Evolutionary conservation across 2,888 invertebrate species (phyloP), one percentile per base, ranked within the genome.

Genomic region (Holacanthella duospinosa): DNA sequence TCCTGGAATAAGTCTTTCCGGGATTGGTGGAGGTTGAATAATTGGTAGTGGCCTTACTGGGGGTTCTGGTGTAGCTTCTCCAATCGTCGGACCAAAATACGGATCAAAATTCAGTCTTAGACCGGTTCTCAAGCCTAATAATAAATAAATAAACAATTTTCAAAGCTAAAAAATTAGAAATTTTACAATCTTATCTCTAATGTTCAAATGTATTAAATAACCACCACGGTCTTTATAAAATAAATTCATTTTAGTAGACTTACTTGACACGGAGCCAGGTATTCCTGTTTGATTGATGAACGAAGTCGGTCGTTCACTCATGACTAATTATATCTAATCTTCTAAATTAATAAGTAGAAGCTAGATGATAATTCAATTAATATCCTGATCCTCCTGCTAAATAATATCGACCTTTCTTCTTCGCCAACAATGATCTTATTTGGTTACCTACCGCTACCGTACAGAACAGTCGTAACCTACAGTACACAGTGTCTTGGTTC

Each of bases 51-150:
- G 44, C 25, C n/a, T 6, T 55, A n/a, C n/a, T 61, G 24, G 44
- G 43, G 61, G 43, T 44, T 43, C 59, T 58, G 66, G 61, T 48
- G 48, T n/a, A n/a, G 48, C 19, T 48, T 48, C 48, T n/a, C 48
- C 48, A 48, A 48, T 21, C 6, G n/a, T 21, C 4, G 48, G 48
- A 21, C 21, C 21, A 21, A 48, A 48, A 48, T 48, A 48, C 48
- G 68, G 68, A 53, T 66, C 70, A 59, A 70, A 66, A 60, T 70
- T 66, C 29, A 70, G 62, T 54, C 70, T 62, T 25, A 70, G 62
- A 29, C 64, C 67, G 29, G 59, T 63, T 43, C 68, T 66, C 48
- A 57, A 21, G 21, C 63, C 66, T 60, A 61, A 2, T 26, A 12
- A 16, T 24, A 26, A 28, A 54, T 54, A 43, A 54, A 48, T n/a